Base-by-base conservation (phyloP, 2,797 vertebrate genomes). In the Cossypha niveicapilla region DNA sequence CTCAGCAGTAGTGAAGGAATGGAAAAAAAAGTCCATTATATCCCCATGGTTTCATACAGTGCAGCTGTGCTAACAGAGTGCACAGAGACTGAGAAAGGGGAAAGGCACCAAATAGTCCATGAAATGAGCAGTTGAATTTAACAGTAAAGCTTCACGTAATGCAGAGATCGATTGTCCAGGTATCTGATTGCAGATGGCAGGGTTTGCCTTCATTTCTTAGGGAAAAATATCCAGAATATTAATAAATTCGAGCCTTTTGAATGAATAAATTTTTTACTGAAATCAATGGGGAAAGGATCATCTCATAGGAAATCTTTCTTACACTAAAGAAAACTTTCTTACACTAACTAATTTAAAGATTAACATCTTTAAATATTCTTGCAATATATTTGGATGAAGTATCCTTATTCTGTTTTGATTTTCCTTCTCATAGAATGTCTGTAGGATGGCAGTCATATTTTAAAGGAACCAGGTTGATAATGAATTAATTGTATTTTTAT, bases 1-100 rank as follows among this genome's bases (percentile, higher is more conserved):
- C 63, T 95, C 82, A 93, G 88, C 90, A 86, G 16, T 47, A 73
- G 48, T 53, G 86, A 83, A 86, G 34, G 71, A 88, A 71, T 81
- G 75, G 53, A 2, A 45, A 90, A 88, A 82, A 73, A 82, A 67
- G 3, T 56, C 65, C 72, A 53, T 56, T 86, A 48, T 81, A 75
- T 88, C 71, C 63, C 71, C 30, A 62, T 45, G 76, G 93, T 93
- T 96, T 86, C 73, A 25, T 84, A 62, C n/a, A 42, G 48, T 51
- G 79, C 88, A 91, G 91, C 91, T 91, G 76, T 91, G 79, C 87
- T 92, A 84, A 90, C 88, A 91, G 57, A 81, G 51, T 67, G 58
- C 39, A 30, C 27, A 63, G 75, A 91, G 76, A 14, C 51, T 7
- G 11, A 77, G 45, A 83, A 11, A 57, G 17, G 70, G 60, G 51